Conservation (phyloP, 2,888 invertebrate genomes). For the Hetaerina titia region DNA sequence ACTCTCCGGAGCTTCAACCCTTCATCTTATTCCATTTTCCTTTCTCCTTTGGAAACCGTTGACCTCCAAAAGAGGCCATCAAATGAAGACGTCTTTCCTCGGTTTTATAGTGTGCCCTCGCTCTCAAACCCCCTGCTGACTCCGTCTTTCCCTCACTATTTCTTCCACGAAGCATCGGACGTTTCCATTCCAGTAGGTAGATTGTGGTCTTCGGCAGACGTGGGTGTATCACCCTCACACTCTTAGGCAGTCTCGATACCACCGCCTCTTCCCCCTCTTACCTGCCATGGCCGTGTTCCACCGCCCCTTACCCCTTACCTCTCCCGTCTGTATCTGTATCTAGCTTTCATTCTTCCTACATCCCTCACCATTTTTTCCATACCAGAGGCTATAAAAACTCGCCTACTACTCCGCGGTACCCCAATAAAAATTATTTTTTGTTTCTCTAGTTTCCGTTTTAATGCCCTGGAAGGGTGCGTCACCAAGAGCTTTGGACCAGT, state of each 20-base stretch:
- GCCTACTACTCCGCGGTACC: not conserved
- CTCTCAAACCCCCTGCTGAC: not conserved
- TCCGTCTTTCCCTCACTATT: not conserved
- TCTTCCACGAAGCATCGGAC: not conserved
- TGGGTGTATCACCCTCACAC: slow-evolving; percentile 5
- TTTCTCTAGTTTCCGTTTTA: not conserved
- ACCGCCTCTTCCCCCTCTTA: not conserved
- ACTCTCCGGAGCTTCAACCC: not conserved
- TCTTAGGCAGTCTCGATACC: not conserved
- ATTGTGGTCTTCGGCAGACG: not conserved
- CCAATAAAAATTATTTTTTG: not conserved
- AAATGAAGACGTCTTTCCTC: slow-evolving; percentile 24
- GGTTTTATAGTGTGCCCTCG: slow-evolving; percentile 12
- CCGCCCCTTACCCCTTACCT: not conserved
- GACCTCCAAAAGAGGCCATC: slow-evolving; percentile 21
- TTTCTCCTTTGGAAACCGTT: not conserved
- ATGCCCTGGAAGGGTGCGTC: not conserved
- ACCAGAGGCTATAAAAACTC: slow-evolving; percentile 1
- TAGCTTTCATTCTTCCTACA: not conserved
- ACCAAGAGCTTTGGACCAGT: not conserved
- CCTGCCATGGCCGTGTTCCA: not conserved
- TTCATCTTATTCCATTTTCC: not conserved
- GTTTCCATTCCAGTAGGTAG: not conserved
- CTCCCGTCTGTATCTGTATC: not conserved
- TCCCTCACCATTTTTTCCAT: not conserved